A percentile compares a stretch with the other conserved stretches of the same genome.
Evolutionary conservation across 2,888 invertebrate genomes (phyloP).

Genomic region (Drepana falcataria): DNA sequence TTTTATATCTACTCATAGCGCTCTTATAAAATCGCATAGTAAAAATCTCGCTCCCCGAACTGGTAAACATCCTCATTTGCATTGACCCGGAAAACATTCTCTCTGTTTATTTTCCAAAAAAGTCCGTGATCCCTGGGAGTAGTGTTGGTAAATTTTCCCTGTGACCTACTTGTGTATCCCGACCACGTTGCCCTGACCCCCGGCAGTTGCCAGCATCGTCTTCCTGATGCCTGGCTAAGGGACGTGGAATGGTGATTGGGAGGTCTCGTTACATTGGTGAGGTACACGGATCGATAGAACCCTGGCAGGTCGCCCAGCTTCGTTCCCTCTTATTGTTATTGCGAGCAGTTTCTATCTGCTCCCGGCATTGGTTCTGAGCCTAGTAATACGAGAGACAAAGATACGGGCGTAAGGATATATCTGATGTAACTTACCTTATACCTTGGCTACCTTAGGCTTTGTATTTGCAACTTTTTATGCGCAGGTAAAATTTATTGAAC

Average conservation of each 20-base stretch:
- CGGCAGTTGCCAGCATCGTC: constrained; percentile 37
- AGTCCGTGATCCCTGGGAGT: constrained; percentile 52
- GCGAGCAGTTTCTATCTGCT: constrained; percentile 67
- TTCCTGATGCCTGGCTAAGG: constrained; percentile 35
- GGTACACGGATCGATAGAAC: constrained; percentile 67
- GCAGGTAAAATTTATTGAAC: not conserved
- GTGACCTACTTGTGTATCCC: constrained; percentile 74
- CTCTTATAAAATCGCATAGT: constrained; percentile 28
- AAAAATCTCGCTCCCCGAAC: constrained; percentile 29
- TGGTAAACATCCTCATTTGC: constrained; percentile 63
- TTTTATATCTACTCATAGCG: constrained; percentile 17
- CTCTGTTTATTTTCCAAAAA: constrained; percentile 59
- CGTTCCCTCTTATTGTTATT: constrained; percentile 76
- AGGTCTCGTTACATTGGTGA: constrained; percentile 54
- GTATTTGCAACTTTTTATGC: not conserved
- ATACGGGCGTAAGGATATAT: constrained; percentile 36
- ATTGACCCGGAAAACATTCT: constrained; percentile 66
- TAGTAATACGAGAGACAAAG: constrained; percentile 61
- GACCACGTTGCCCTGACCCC: constrained; percentile 49
- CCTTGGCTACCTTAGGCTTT: constrained; percentile 17
- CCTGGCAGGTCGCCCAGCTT: constrained; percentile 76
- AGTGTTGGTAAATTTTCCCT: constrained; percentile 77
- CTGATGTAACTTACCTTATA: constrained; percentile 26
- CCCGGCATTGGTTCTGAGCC: constrained; percentile 67
- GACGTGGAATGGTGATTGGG: constrained; percentile 49